Percentiles rank a stretch among this genome's conserved stretches.
These are phyloP conservation scores for Rhagologus leucostigma DNA, from an alignment of 2,113 vertebrate genomes.

Conservation along the genomic window DNA sequence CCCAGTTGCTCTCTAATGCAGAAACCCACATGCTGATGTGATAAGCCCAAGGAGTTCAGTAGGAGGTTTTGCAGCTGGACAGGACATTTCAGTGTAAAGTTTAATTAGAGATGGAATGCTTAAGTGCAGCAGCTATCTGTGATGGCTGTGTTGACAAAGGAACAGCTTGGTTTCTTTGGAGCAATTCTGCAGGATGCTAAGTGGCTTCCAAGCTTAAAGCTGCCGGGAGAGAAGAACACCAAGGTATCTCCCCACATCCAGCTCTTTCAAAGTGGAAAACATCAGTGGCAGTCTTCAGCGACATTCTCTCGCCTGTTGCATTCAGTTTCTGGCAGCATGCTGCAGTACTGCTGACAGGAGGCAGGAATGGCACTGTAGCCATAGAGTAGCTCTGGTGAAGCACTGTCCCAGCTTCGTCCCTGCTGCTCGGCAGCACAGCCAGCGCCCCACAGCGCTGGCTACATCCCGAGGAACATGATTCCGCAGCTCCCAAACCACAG, in stretches of 20 bases:
- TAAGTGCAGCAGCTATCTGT: neutral
- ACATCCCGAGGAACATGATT: neutral
- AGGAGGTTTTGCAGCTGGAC: neutral
- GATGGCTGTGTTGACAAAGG: neutral
- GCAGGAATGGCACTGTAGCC: neutral
- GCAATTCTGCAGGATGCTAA: neutral
- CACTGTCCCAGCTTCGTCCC: neutral
- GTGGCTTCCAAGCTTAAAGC: neutral
- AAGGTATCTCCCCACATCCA: neutral
- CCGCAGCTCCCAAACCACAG: neutral
- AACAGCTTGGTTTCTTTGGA: neutral
- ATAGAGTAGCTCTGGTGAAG: neutral
- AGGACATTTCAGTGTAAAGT: neutral
- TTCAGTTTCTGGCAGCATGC: neutral
- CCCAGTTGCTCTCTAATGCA: neutral
- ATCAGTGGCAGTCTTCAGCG: neutral
- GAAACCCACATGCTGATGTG: neutral
- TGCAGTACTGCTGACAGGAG: neutral
- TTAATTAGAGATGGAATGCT: neutral
- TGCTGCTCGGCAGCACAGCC: fast-evolving
- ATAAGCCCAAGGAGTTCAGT: neutral
- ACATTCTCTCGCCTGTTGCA: neutral
- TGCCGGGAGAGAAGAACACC: neutral
- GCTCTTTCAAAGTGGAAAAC: neutral
- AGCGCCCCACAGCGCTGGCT: neutral